Evolutionary conservation across 2,113 vertebrate genomes (phyloP), one percentile per base, ranked within the genome.

Genomic region (Eidolon helvum): DNA sequence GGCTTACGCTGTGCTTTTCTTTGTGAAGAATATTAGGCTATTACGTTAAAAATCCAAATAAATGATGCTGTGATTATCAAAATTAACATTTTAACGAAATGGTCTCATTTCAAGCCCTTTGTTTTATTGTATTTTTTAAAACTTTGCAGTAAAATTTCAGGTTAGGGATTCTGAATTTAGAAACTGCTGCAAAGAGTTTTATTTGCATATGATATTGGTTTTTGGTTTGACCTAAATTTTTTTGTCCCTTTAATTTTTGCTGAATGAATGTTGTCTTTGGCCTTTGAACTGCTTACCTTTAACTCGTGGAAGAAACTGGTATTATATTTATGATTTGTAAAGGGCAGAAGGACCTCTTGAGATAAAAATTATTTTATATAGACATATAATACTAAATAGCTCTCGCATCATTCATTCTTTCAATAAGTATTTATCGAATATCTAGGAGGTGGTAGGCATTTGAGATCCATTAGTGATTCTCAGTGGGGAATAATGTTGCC

Each of bases 51-150:
- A 95, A 94, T 95, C 24, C 63, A 84, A 30, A 50, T 94, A 71
- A 93, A 59, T 77, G 82, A 66, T 71, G 66, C 4, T 82, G 30
- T 57, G 40, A 91, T 95, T 85, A 96, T 77, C 48, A 95, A 92
- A 97, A 95, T 90, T 74, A 87, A 79, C 61, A 84, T 94, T 92
- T 86, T 87, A 63, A 92, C 84, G 30, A 95, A 59, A 95, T 7
- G 12, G 1, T 65, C 57, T 68, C 14, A 90, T 90, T 90, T 86
- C 9, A 38, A 87, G 38, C 68, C 16, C 30, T 89, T 79, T 22
- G 63, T 65, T 77, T 92, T 63, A 68, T 35, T 82, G 22, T 57
- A 57, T 33, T 91, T 88, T 91, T 90, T 28, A 88, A 90, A 83
- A 16, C 7, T 68, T 79, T 59, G 65, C 15, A 86, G 85, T 80